These are phyloP conservation scores for Bambusicola thoracicus DNA, from an alignment of 2,113 vertebrate species.

Conservation along the genomic window DNA sequence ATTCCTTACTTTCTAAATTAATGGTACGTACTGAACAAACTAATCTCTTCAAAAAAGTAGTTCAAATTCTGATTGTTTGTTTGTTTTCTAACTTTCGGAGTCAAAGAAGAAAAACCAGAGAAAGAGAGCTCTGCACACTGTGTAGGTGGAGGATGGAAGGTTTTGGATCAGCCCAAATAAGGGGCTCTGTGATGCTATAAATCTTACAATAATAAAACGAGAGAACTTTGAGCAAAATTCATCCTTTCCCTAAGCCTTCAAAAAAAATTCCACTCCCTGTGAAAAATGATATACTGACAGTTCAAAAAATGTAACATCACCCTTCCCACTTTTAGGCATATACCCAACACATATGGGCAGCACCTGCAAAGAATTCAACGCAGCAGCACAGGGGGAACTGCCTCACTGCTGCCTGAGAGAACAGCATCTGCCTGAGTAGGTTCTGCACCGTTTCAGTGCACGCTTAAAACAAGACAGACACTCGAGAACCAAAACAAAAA, in stretches of 20 bases:
- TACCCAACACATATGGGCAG: conserved; percentile 46
- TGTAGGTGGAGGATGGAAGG: conserved; percentile 23
- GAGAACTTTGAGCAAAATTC: conserved; percentile 45
- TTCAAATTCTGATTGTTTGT: not conserved
- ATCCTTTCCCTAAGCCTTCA: conserved; percentile 43
- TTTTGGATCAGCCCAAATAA: conserved; percentile 46
- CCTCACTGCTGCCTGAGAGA: not conserved
- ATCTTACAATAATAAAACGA: conserved; percentile 52
- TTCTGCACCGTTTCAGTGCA: not conserved
- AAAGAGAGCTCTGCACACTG: not conserved
- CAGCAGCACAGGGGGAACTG: not conserved
- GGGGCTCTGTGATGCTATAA: conserved; percentile 37
- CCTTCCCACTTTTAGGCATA: conserved; percentile 35
- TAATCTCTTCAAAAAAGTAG: not conserved
- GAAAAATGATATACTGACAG: conserved; percentile 55
- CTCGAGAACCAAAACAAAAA: not conserved
- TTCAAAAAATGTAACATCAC: conserved; percentile 34
- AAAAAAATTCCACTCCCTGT: conserved; percentile 55
- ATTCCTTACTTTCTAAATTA: not conserved
- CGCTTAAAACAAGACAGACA: not conserved
- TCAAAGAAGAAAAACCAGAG: conserved; percentile 33
- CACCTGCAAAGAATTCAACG: conserved; percentile 8
- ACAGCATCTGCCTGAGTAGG: not conserved
- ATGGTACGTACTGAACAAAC: not conserved
- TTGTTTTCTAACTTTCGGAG: not conserved